These are phyloP conservation scores for Druon quercuslanigerum DNA, from an alignment of 1,140 invertebrate genomes.

Conservation along the genomic window DNA sequence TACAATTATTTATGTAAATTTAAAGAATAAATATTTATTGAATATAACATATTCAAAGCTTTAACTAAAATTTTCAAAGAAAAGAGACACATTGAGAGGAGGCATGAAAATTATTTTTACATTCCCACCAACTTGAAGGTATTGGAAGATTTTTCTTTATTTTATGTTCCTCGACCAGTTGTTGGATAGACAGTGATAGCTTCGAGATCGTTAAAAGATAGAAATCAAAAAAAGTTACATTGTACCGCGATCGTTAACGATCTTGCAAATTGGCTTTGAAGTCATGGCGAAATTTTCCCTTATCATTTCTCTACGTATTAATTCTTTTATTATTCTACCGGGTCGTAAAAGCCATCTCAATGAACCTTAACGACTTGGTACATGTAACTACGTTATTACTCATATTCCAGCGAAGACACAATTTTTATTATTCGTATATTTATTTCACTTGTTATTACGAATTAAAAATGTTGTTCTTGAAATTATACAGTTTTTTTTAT, in stretches of 20 bases:
- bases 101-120: background rate
- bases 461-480: too few species aligned
- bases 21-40: too few species aligned
- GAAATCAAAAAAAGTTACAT: background rate
- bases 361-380: conserved; percentile 55
- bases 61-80: too few species aligned
- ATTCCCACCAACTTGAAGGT: background rate
- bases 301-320: conserved; percentile 36
- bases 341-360: conserved; percentile 53
- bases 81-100: background rate
- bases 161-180: background rate
- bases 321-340: conserved; percentile 53
- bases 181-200: background rate
- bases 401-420: background rate
- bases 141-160: conserved; percentile 5
- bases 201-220: background rate
- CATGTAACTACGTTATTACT: conserved; percentile 48
- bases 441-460: too few species aligned
- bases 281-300: conserved; percentile 31
- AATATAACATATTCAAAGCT: too few species aligned
- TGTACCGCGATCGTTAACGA: conserved; percentile 46
- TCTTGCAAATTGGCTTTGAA: conserved; percentile 40
- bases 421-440: background rate
- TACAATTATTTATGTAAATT: too few species aligned
- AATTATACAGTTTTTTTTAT: too few species aligned